Percentiles rank a stretch among this genome's conserved stretches.
Evolutionary conservation across 2,888 invertebrate genomes (phyloP).

Genomic region (Lepeophtheirus nordmannii): DNA sequence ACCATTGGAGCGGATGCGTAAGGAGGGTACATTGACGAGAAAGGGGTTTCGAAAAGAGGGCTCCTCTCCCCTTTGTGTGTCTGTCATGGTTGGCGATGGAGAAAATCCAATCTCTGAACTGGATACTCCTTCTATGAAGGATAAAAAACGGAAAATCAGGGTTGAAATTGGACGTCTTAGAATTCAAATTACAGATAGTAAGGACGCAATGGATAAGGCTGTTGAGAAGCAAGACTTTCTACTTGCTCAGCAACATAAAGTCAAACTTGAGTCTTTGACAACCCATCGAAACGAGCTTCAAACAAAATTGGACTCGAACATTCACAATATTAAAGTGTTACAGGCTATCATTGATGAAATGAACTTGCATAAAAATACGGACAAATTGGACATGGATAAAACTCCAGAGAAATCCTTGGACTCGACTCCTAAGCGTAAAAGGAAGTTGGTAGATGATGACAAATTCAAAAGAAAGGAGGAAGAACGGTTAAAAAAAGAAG

Average conservation of each 20-base stretch:
- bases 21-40: no score
- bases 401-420: no score
- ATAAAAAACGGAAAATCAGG: not conserved
- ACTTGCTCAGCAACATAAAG: not conserved
- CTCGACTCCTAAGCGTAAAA: not conserved
- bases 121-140: not conserved
- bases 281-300: not conserved
- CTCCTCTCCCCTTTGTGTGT: no score
- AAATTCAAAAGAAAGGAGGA: not conserved
- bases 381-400: no score
- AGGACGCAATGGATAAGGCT: conserved; percentile 11
- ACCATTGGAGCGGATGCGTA: no score
- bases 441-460: not conserved
- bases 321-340: not conserved
- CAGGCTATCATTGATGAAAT: not conserved
- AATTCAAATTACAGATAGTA: not conserved
- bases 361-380: no score
- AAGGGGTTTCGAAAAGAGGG: no score
- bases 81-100: no score
- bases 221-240: not conserved
- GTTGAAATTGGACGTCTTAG: not conserved
- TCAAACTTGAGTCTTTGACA: not conserved
- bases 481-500: not conserved
- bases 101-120: not conserved
- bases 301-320: not conserved